Evolutionary conservation across 2,113 vertebrate species (phyloP).

Genomic region (Hypanus sabinus): DNA sequence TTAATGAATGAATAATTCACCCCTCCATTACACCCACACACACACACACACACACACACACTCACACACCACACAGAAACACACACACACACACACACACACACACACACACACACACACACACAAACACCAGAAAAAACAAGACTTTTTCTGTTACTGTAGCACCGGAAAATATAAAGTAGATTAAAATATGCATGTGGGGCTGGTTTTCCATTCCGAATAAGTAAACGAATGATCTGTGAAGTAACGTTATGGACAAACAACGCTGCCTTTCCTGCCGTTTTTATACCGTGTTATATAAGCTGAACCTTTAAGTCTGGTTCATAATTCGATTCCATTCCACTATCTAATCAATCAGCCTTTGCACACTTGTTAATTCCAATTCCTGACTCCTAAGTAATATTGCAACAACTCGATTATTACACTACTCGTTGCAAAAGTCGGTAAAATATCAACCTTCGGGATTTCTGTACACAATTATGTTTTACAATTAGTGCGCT

Average conservation of each 20-base stretch:
- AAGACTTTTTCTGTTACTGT: not conserved
- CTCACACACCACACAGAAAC: too few species aligned
- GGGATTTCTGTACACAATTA: not conserved
- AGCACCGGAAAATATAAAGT: not conserved
- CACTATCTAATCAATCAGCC: not conserved
- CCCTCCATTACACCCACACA: not conserved
- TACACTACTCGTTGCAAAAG: not conserved
- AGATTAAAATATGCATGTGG: not conserved
- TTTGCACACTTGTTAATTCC: not conserved
- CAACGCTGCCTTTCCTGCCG: not conserved
- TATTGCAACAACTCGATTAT: not conserved
- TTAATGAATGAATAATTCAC: conserved; percentile 3
- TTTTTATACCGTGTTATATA: not conserved
- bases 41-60: not conserved
- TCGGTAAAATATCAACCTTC: not conserved
- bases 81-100: not conserved
- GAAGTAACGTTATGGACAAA: not conserved
- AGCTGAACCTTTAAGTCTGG: not conserved
- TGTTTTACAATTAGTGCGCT: not conserved
- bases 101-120: too few species aligned
- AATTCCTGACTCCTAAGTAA: too few species aligned
- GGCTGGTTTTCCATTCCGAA: not conserved
- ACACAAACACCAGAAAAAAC: not conserved
- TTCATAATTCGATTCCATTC: not conserved
- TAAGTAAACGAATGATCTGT: not conserved